Evolutionary conservation across 2,888 invertebrate genomes (phyloP).

Genomic region (Rapana venosa): DNA sequence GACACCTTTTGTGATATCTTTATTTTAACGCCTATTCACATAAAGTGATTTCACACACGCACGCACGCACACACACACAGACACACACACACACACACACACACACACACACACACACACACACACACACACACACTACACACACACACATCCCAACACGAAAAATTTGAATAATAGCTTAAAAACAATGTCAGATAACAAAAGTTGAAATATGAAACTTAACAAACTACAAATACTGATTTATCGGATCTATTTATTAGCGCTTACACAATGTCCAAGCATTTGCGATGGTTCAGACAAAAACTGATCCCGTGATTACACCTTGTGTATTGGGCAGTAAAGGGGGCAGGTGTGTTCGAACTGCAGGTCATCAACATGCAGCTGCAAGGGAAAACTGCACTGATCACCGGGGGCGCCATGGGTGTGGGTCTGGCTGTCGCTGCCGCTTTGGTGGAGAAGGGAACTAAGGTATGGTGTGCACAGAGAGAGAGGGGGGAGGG

Average conservation of each 20-base stretch:
- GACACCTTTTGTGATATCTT: too few relatives aligned
- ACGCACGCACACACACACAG: not conserved
- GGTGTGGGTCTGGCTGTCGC: conserved; percentile 39
- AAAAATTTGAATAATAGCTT: too few relatives aligned
- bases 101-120: not conserved
- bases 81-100: not conserved
- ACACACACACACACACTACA: not conserved
- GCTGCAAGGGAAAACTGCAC: conserved; percentile 30
- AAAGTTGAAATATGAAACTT: too few relatives aligned
- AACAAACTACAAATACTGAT: too few relatives aligned
- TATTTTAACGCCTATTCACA: too few relatives aligned
- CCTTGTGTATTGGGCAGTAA: not conserved
- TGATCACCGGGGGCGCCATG: conserved; percentile 46
- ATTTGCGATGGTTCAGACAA: not conserved
- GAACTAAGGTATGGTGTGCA: conserved; percentile 38
- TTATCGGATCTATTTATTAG: too few relatives aligned
- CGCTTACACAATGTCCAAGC: not conserved
- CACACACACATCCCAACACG: not conserved
- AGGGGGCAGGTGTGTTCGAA: not conserved
- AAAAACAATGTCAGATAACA: too few relatives aligned
- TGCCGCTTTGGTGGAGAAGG: conserved; percentile 30
- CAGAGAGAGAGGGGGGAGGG: conserved; percentile 15
- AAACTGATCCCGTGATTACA: not conserved
- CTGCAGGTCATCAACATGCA: conserved; percentile 29
- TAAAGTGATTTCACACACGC: too few relatives aligned